Evolutionary conservation across 2,113 vertebrate species (phyloP).

Genomic region (Accipiter cooperii): DNA sequence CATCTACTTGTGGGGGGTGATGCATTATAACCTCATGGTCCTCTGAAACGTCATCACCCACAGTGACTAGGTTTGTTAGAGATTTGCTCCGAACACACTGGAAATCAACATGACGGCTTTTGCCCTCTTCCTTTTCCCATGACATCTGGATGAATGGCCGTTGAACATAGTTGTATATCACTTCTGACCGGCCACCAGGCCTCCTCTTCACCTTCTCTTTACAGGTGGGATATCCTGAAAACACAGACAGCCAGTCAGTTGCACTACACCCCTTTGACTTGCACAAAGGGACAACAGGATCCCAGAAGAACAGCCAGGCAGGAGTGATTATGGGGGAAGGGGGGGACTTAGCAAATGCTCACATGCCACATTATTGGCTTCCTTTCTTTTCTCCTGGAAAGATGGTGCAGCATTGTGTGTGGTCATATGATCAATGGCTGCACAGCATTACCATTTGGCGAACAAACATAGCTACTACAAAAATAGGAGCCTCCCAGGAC

Average conservation of each 20-base stretch:
- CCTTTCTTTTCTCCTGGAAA: not conserved
- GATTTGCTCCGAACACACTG: slow-evolving; percentile 82
- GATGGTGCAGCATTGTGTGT: not conserved
- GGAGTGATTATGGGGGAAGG: not conserved
- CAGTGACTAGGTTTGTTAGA: slow-evolving; percentile 74
- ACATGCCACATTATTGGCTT: not conserved
- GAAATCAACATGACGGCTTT: slow-evolving; percentile 82
- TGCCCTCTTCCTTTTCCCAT: slow-evolving; percentile 83
- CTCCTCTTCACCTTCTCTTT: slow-evolving; percentile 83
- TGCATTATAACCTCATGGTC: slow-evolving; percentile 71
- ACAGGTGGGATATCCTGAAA: slow-evolving; percentile 79
- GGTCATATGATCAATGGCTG: not conserved
- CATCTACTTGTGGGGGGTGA: slow-evolving; percentile 80
- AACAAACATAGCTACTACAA: not conserved
- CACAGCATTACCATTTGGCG: not conserved
- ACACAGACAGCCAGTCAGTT: not conserved
- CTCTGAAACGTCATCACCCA: slow-evolving; percentile 68
- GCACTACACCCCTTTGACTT: not conserved
- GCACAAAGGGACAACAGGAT: not conserved
- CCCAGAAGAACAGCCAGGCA: not conserved
- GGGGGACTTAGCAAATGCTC: not conserved
- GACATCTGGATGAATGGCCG: slow-evolving; percentile 83
- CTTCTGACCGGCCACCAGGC: slow-evolving; percentile 76
- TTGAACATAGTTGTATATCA: slow-evolving; percentile 83
- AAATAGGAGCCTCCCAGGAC: not conserved